phyloP scores from a whole-genome alignment of 2,797 vertebrate species.

The Acanthopagrus latus region DNA sequence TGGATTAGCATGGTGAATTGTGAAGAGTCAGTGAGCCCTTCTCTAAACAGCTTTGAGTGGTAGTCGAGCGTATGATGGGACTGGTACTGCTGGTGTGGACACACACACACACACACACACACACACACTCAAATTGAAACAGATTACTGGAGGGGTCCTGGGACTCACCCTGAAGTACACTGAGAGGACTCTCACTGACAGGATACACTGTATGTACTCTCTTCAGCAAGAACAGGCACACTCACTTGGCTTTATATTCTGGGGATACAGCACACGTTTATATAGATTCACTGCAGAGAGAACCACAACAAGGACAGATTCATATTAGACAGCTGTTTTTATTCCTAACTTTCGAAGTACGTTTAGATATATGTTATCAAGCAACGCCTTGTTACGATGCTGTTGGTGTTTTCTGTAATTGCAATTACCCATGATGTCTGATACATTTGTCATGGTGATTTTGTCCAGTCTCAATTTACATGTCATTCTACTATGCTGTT shows the following conservation, averaged over 20 bases:
- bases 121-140: constrained; percentile 69
- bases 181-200: constrained; percentile 46
- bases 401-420: too few species aligned
- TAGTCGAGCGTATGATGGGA: constrained; percentile 73
- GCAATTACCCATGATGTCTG: too few species aligned
- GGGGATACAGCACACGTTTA: not conserved
- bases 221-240: constrained; percentile 3
- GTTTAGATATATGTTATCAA: not conserved
- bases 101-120: constrained; percentile 43
- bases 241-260: not conserved
- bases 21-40: constrained; percentile 62
- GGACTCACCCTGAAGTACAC: constrained; percentile 61
- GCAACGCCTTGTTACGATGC: not conserved
- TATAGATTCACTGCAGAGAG: not conserved
- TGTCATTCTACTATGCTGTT: not conserved
- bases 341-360: not conserved
- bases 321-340: not conserved
- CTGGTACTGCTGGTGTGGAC: constrained; percentile 63
- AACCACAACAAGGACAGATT: not conserved
- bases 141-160: constrained; percentile 73
- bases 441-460: not conserved
- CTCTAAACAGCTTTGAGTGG: constrained; percentile 71
- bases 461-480: not conserved
- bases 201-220: not conserved
- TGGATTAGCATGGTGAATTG: constrained; percentile 66